Conservation (phyloP, 2,888 invertebrate species). For the Heteromurus nitidus region DNA sequence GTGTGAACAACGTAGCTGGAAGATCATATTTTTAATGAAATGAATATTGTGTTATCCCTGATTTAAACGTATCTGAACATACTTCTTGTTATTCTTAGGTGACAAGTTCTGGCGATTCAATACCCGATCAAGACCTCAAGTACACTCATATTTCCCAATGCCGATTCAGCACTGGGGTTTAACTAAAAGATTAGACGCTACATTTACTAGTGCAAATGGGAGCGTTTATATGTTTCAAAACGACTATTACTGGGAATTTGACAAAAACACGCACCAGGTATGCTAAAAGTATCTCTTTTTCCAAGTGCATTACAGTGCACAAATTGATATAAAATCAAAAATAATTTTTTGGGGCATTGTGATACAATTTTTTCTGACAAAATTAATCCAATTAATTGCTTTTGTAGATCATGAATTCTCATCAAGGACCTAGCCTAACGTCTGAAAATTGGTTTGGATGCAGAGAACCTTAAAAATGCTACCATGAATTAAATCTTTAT, state of each 20-base stretch:
- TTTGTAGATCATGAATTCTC: not conserved
- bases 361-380: no score
- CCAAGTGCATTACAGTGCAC: no score
- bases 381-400: no score
- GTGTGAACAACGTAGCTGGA: constrained; percentile 12
- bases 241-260: constrained; percentile 60
- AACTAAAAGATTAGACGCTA: constrained; percentile 42
- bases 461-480: constrained; percentile 31
- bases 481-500: no score
- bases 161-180: constrained; percentile 37
- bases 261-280: constrained; percentile 59
- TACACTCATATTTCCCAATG: constrained; percentile 41
- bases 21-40: not conserved
- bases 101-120: constrained; percentile 62
- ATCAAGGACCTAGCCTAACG: not conserved
- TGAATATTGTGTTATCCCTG: not conserved
- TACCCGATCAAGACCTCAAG: constrained; percentile 54
- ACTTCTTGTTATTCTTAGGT: constrained; percentile 26
- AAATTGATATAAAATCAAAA: no score
- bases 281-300: no score
- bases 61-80: not conserved
- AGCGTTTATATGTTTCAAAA: constrained; percentile 66
- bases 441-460: constrained; percentile 51
- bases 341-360: no score
- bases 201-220: constrained; percentile 53